Base-by-base conservation (phyloP, 2,888 invertebrate species). In the Plagodis dolabraria region DNA sequence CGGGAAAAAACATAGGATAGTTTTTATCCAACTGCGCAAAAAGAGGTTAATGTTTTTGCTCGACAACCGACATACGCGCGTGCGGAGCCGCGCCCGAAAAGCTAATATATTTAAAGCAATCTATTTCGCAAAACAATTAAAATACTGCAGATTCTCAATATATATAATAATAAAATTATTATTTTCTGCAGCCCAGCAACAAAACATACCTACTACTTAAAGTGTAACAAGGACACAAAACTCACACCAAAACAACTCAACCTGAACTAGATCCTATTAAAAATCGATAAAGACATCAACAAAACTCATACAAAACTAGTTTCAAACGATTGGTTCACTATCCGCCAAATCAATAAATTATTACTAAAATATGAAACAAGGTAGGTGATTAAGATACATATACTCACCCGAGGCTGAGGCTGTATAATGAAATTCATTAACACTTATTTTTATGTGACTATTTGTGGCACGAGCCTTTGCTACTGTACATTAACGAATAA, bases 201-300 rank as follows among this genome's bases (percentile, higher is more conserved):
- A 59, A 47, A n/a, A 40, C 35, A 56, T 2, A 38, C n/a, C n/a
- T n/a, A n/a, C 10, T 56, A 63, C 64, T 60, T 63, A 58, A 69
- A 68, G 71, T 66, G 70, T 57, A 67, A 73, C 69, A 75, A 75
- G 72, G 75, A 76, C 71, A 65, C 64, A 60, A 61, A 69, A 64
- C 40, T 47, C 38, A 38, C 48, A 42, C n/a, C 42, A 58, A 33
- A 38, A 33, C 44, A 57, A 45, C 50, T 38, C 53, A 38, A 12
- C 50, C 51, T 70, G 67, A 73, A 77, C 70, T 67, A 69, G 69
- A 73, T 77, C 69, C 54, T 66, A 70, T 75, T 71, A 70, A 65
- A 71, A 67, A 69, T 54, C 67, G 71, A 78, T 79, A 75, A 70
- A 69, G 71, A 59, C 58, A 67, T 60, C 64, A 69, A 60, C 56